Base-by-base conservation (phyloP, 2,797 vertebrate species). In the Parauchenoglanis ngamensis region DNA sequence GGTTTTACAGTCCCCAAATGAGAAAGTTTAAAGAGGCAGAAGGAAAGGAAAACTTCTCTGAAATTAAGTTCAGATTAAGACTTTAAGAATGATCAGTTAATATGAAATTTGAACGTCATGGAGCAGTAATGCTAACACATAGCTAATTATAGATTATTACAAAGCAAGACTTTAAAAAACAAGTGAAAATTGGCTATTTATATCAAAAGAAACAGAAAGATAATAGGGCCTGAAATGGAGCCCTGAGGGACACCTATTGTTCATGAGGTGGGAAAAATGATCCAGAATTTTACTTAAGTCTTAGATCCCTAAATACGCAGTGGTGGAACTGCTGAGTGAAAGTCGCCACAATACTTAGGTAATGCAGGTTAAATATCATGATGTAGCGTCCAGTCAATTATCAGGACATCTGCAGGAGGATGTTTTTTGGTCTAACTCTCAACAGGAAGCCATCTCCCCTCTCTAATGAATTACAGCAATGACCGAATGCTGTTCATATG, bases 401-500 rank as follows among this genome's bases (percentile, higher is more conserved):
- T 40, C 8, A 59, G 28, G 19, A 59, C 77, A 40, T 49, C 46
- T 11, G 7, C 35, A 35, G 23, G 28, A 86, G 44, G 28, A 70
- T 40, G 17, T 59, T 86, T 56, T 76, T 83, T 23, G 17, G 54
- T 35, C 73, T 28, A 21, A 17, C 46, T 31, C 1, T 12, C 15
- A 31, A 85, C 83, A 90, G 89, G 86, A 90, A 90, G 85, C 70
- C 57, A 89, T 83, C 23, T 76, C 75, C 56, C 35, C 56, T 46
- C 35, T 63, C 59, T 81, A 83, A 83, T 73, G 70, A 88, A 77
- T 73, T 35, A 72, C 49, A 56, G 28, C 19, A 19, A 85, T 82
- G 78, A 85, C 56, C 10, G 21, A 88, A 44, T 35, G 56, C 46
- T 12, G 46, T 21, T 68, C 19, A 15, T 59, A 77, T 23, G 83